phyloP scores from a whole-genome alignment of 2,113 vertebrate species.

The Egretta garzetta region DNA sequence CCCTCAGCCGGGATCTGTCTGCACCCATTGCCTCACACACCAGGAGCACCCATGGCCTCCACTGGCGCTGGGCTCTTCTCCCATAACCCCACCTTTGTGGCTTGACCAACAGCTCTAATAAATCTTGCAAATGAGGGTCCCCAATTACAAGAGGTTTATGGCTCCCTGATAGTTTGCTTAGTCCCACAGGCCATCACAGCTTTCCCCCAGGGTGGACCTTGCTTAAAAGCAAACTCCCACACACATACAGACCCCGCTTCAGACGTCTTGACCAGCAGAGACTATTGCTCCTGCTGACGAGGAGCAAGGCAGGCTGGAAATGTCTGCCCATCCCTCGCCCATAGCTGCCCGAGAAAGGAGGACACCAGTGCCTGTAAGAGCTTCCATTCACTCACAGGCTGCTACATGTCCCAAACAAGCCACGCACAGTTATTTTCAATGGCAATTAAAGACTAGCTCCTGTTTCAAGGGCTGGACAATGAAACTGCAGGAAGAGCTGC shows the following conservation, averaged over 20 bases:
- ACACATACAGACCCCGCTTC: accelerated
- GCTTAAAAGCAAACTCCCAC: background rate
- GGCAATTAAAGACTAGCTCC: background rate
- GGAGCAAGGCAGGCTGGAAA: background rate
- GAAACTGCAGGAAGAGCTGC: background rate
- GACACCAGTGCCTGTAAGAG: accelerated
- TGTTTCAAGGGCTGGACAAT: background rate
- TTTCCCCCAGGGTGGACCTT: background rate
- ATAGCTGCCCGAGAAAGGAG: background rate
- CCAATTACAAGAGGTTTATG: background rate
- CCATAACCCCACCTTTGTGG: background rate
- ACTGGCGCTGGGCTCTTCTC: background rate
- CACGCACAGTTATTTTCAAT: background rate
- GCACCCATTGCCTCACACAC: background rate
- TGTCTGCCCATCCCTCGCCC: background rate
- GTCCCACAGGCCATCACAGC: background rate
- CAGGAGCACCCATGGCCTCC: background rate
- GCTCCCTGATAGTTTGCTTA: background rate
- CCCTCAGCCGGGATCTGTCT: background rate
- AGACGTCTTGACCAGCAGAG: accelerated
- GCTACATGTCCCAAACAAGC: background rate
- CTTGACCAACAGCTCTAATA: background rate
- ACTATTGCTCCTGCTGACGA: accelerated
- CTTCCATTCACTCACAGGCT: background rate
- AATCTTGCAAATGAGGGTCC: background rate